Percentiles rank a stretch among this genome's conserved stretches.
phyloP scores from a whole-genome alignment of 2,113 vertebrate species.

The Ptyas mucosa region DNA sequence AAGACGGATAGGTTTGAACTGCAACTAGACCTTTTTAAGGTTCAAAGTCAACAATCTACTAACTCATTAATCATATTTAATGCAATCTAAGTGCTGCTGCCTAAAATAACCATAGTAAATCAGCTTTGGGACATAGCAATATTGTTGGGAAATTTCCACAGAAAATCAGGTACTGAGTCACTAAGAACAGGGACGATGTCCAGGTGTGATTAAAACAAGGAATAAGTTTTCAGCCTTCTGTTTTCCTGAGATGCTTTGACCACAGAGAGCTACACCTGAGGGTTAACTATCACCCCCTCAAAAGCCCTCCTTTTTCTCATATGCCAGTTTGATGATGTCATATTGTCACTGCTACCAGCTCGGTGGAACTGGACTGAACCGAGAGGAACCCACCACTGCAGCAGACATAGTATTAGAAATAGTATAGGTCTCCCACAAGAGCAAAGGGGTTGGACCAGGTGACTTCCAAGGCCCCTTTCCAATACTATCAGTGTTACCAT shows the following conservation, averaged over 20 bases:
- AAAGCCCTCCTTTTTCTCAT: not conserved
- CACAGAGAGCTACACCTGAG: not conserved
- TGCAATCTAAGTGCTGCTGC: not conserved
- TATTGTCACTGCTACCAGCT: no score
- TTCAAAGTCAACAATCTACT: not conserved
- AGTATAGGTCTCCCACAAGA: no score
- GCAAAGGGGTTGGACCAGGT: no score
- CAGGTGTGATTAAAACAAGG: not conserved
- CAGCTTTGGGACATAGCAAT: not conserved
- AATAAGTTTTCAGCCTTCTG: not conserved
- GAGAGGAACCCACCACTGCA: no score
- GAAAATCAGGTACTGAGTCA: not conserved
- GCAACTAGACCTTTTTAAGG: not conserved
- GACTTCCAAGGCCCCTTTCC: no score
- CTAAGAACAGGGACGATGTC: not conserved
- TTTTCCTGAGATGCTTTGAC: not conserved
- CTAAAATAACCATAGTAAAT: not conserved
- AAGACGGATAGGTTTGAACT: not conserved
- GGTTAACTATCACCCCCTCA: not conserved
- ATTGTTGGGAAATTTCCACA: not conserved
- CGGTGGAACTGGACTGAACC: no score
- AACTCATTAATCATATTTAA: not conserved
- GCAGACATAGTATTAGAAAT: no score
- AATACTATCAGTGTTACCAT: no score
- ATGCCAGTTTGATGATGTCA: no score